Conservation (phyloP, 2,113 vertebrate species). For the Cisticola juncidis region DNA sequence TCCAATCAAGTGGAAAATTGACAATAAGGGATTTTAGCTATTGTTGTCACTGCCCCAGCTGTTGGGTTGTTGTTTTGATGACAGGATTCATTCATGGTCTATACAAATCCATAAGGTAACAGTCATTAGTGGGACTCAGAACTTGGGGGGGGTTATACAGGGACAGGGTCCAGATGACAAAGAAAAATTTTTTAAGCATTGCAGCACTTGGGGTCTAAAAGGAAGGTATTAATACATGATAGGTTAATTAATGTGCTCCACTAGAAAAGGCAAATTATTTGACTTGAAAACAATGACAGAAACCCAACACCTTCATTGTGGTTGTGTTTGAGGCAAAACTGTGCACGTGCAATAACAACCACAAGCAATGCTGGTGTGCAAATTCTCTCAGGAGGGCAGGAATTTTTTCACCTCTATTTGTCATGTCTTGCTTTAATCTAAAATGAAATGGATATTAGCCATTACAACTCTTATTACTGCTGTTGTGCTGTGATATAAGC, state of each 20-base stretch:
- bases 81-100: not conserved
- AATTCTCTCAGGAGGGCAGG: not conserved
- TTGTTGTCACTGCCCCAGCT: not conserved
- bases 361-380: not conserved
- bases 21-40: not conserved
- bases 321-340: not conserved
- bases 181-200: not conserved
- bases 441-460: not conserved
- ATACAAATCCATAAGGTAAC: not conserved
- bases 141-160: not conserved
- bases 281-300: not conserved
- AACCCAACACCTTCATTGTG: not conserved
- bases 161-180: not conserved
- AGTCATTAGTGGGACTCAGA: not conserved
- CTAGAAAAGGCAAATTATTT: not conserved
- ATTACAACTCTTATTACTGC: not conserved
- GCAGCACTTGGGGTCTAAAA: not conserved
- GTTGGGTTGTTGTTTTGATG: not conserved
- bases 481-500: not conserved
- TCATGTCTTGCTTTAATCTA: not conserved
- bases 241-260: not conserved
- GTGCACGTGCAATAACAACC: not conserved
- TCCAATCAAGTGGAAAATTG: conserved; percentile 35
- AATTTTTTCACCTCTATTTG: accelerated
- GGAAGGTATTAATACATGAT: not conserved